Evolutionary conservation across 2,113 vertebrate species (phyloP), one percentile per base, ranked within the genome.

Genomic region (Caloenas nicobarica): DNA sequence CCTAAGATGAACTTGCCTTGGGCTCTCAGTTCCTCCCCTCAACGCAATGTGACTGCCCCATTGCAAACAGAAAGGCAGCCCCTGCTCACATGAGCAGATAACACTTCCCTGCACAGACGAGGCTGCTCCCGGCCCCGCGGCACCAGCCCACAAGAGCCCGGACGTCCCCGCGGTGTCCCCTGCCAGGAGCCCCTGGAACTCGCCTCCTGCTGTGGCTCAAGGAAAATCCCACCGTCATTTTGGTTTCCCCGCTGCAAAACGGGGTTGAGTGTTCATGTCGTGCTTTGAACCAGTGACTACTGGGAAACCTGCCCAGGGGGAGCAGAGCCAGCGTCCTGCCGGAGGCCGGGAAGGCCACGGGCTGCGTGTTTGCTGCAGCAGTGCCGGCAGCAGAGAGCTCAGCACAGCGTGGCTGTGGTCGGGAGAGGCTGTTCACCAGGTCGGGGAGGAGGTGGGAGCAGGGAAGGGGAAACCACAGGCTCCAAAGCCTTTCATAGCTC

Each of bases 41-140:
- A n/a, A 7, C 53, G 7, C 14, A 7, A 1, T 0, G 8, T 18
- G 54, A 29, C 10, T 1, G 2, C 25, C 62, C 33, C 1, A 0
- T 0, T 5, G 31, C 44, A 42, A 54, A 18, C 24, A 74, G 50
- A 44, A 40, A 33, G 1, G n/a, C 82, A 72, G 46, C 42, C 42
- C 26, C 58, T 23, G 58, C 69, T 64, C 31, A 3, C 72, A 10
- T 4, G 42, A 29, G 76, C 86, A 38, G 46, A 1, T 18, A 25
- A 12, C 1, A 0, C 46, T 50, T 77, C 88, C 56, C 66, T 7
- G 14, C 40, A 1, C 72, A 21, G 26, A 13, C 24, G 0, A 9
- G 31, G 24, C 74, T 70, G 36, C 1, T 1, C 28, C 40, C 42
- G 42, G 42, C 17, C 16, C 7, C 2, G 0, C 0, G 3, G 13